A percentile compares a stretch with the other conserved stretches of the same genome.
phyloP scores from a whole-genome alignment of 2,113 vertebrate species.

The Cyphomyrus discorhynchus region DNA sequence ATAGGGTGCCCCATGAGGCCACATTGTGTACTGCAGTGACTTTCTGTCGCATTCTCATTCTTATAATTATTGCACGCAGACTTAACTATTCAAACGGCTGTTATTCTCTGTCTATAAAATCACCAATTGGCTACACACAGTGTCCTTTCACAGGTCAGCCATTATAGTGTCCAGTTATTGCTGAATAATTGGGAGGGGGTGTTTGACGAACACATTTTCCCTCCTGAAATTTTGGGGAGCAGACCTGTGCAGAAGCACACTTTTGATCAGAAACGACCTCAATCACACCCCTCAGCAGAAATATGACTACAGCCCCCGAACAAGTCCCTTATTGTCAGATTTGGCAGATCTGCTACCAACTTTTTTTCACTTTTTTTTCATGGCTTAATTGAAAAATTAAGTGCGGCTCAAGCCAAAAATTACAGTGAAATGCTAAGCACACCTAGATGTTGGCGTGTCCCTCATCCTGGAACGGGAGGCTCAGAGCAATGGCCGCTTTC shows the following conservation, averaged over 20 bases:
- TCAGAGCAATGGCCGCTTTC: conserved; percentile 41
- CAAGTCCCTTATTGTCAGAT: conserved; percentile 58
- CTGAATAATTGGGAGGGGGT: neutral
- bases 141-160: neutral
- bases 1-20: neutral
- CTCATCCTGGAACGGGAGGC: conserved; percentile 34
- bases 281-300: conserved; percentile 14
- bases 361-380: conserved; percentile 35
- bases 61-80: neutral
- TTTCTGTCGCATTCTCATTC: neutral
- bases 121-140: neutral
- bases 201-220: neutral
- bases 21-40: neutral
- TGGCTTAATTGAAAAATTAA: conserved; percentile 65
- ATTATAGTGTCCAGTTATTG: neutral
- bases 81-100: neutral
- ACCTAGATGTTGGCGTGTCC: conserved; percentile 50
- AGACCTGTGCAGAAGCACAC: neutral
- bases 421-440: conserved; percentile 60
- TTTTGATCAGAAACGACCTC: conserved; percentile 19
- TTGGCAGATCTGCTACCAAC: conserved; percentile 48
- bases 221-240: neutral
- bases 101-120: neutral
- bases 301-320: conserved; percentile 56
- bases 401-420: conserved; percentile 55